Evolutionary conservation across 2,113 vertebrate genomes (phyloP).

Genomic region (Struthidea cinerea): DNA sequence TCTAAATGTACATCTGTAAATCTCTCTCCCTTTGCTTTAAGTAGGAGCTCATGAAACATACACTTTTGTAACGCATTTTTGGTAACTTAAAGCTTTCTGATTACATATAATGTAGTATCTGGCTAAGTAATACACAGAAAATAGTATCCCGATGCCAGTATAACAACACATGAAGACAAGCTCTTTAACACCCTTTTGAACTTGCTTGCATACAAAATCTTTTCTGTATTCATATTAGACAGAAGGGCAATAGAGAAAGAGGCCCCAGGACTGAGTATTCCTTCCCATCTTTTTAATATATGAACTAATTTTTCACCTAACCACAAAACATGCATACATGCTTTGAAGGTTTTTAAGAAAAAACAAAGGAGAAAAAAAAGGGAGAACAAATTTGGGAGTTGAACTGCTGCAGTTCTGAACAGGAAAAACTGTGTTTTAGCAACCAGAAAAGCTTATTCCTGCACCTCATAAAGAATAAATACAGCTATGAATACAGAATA

Average conservation of each 20-base stretch:
- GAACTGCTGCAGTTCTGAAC: background rate
- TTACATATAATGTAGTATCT: background rate
- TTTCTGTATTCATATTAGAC: background rate
- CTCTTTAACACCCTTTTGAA: background rate
- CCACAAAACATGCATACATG: background rate
- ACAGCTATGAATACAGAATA: background rate
- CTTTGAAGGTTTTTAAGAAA: background rate
- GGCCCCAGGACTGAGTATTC: background rate
- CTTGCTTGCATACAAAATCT: background rate
- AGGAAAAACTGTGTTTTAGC: background rate
- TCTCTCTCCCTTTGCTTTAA: background rate
- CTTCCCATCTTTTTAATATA: background rate
- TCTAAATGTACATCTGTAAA: background rate
- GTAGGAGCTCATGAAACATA: background rate
- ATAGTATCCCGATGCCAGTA: background rate
- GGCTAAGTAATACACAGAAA: background rate
- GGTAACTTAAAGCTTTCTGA: background rate
- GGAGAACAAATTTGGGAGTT: background rate
- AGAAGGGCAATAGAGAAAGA: background rate
- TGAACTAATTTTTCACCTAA: background rate
- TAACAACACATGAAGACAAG: background rate
- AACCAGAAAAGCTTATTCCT: background rate
- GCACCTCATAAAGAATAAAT: background rate
- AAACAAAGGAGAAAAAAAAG: accelerated
- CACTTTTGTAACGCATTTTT: background rate